Evolutionary conservation across 2,888 invertebrate species (phyloP), one percentile per base, ranked within the genome.

Genomic region (Ariolimax columbianus): DNA sequence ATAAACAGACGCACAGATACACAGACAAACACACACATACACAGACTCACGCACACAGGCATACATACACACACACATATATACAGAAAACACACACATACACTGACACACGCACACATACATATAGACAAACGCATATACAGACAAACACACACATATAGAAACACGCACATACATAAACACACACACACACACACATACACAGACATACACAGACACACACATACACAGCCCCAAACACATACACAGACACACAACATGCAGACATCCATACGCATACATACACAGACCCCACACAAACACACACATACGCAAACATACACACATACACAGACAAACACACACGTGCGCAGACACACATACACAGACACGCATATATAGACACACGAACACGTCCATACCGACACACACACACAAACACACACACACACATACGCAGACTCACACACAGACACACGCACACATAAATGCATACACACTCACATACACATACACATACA

Each of bases 61-160:
- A 40, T 43, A 80, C 23, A 40, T 66, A 66, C 26, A n/a, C n/a
- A n/a, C n/a, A 40, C n/a, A 43, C 36, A 66, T 66, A 66, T 26
- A 59, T 38, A 59, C 38, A 36, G 19, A 78, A 78, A 38, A 63
- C 38, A 78, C 38, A 59, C 9, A 9, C 38, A 59, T 59, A 36
- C 38, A 59, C 30, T 23, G 36, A 36, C 30, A 51, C 4, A 51
- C 36, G 40, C 6, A 66, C 30, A 40, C 40, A 66, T 43, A n/a
- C n/a, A 68, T 66, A 66, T 66, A 80, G n/a, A 40, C 30, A 80
- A 23, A 40, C 40, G 43, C 26, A 40, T 40, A 43, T 40, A 66
- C n/a, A 66, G 1, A 59, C 23, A 59, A 38, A 36, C 38, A 78
- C 30, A 63, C 38, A 63, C 38, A 78, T 59, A 59, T n/a, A n/a